phyloP scores from a whole-genome alignment of 2,888 invertebrate genomes.

The Zelleria hepariella region DNA sequence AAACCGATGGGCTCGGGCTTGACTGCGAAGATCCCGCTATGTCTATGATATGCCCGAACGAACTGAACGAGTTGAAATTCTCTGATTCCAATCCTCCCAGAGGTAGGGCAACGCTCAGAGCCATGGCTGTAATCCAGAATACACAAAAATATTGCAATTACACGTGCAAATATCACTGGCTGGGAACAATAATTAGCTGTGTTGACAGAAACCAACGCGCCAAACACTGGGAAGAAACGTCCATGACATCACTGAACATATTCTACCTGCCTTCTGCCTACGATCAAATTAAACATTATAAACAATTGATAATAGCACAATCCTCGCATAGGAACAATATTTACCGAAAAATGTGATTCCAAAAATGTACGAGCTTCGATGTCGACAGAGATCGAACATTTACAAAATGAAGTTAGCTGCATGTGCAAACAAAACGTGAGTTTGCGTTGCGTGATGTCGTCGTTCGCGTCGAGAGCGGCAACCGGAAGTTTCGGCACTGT shows the following conservation, averaged over 20 bases:
- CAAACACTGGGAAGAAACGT: slow-evolving; percentile 41
- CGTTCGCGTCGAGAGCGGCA: no score
- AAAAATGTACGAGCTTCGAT: slow-evolving; percentile 63
- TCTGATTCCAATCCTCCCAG: slow-evolving; percentile 70
- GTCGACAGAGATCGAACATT: slow-evolving; percentile 68
- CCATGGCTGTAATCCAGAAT: slow-evolving; percentile 69
- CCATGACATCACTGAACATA: slow-evolving; percentile 22
- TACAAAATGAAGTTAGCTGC: slow-evolving; percentile 59
- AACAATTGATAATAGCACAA: slow-evolving; percentile 26
- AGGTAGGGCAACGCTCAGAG: slow-evolving; percentile 74
- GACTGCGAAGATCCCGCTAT: slow-evolving; percentile 65
- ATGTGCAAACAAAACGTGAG: slow-evolving; percentile 24
- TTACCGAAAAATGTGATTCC: slow-evolving; percentile 65
- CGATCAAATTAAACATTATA: slow-evolving; percentile 23
- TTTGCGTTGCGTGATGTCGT: slow-evolving; percentile 59
- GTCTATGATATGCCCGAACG: slow-evolving; percentile 63
- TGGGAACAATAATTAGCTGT: slow-evolving; percentile 49
- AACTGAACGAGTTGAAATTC: slow-evolving; percentile 63
- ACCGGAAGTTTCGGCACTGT: slow-evolving; percentile 37
- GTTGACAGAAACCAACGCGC: slow-evolving; percentile 67
- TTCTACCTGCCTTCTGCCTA: slow-evolving; percentile 28
- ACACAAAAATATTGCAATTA: slow-evolving; percentile 40
- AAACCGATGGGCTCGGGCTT: slow-evolving; percentile 70
- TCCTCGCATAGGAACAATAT: slow-evolving; percentile 46
- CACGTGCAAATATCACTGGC: slow-evolving; percentile 58